Percentiles rank a stretch among this genome's conserved stretches.
phyloP scores from a whole-genome alignment of 1,140 invertebrate genomes.

The Lysiphlebus fabarum region DNA sequence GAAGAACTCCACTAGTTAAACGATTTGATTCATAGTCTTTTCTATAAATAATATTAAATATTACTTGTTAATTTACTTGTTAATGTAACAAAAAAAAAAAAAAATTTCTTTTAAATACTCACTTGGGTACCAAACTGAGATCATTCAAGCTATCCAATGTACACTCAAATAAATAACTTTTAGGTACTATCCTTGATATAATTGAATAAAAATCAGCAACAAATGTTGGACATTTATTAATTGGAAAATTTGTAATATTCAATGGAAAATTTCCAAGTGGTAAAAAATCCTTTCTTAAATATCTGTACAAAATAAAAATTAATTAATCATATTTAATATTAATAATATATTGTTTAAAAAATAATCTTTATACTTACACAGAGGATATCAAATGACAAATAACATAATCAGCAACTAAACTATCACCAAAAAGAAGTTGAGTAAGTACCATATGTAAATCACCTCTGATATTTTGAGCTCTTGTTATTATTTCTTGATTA shows the following conservation, averaged over 20 bases:
- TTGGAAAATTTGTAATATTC: conserved; percentile 76
- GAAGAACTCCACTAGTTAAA: conserved; percentile 77
- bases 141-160: conserved; percentile 80
- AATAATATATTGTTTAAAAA: conserved; percentile 23
- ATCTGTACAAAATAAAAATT: conserved; percentile 56
- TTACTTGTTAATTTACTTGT: conserved; percentile 14
- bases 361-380: conserved; percentile 62
- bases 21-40: conserved; percentile 84
- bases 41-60: conserved; percentile 52
- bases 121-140: conserved; percentile 72
- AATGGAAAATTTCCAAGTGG: conserved; percentile 79
- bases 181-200: conserved; percentile 68
- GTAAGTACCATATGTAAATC: conserved; percentile 73
- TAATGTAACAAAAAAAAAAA: conserved; percentile 13
- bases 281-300: conserved; percentile 68
- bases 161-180: conserved; percentile 77
- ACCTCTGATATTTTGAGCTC: conserved; percentile 52
- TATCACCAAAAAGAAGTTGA: conserved; percentile 79
- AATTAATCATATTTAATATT: conserved; percentile 9
- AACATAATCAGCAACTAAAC: conserved; percentile 81
- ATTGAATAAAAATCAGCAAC: conserved; percentile 68
- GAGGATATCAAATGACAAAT: conserved; percentile 82
- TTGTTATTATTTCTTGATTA: conserved; percentile 37
- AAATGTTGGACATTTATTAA: conserved; percentile 56
- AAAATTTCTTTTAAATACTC: too few species aligned